A percentile compares a stretch with the other conserved stretches of the same genome.
Evolutionary conservation across 92 coral and sea anemone species (phyloP).

Genomic region (Nematostella vectensis): DNA sequence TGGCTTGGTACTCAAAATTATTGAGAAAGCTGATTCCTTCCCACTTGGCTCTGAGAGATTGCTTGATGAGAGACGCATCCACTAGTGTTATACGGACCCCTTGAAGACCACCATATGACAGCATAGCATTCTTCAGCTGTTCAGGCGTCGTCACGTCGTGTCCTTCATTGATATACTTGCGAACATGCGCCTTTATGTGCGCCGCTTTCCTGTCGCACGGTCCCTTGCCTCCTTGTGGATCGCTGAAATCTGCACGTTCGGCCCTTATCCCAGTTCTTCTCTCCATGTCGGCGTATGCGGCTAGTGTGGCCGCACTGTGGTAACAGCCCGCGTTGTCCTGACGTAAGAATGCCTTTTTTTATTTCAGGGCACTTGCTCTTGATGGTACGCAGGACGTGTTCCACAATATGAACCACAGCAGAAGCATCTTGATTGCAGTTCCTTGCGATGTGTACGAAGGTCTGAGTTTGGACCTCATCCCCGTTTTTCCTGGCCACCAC

Average conservation of each 20-base stretch:
- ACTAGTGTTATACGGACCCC: background rate
- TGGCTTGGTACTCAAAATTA: background rate
- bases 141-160: background rate
- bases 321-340: constrained; percentile 9
- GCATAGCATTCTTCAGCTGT: constrained; percentile 3
- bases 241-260: constrained; percentile 13
- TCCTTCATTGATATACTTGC: constrained; percentile 7
- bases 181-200: constrained; percentile 3
- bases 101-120: constrained; percentile 1
- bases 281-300: constrained; percentile 2
- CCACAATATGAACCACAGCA: constrained; percentile 27
- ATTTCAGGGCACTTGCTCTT: background rate
- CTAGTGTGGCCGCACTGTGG: constrained; percentile 6
- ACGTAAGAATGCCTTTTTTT: background rate
- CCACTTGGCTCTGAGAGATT: background rate
- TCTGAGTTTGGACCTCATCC: constrained; percentile 19
- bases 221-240: constrained; percentile 15
- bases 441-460: constrained; percentile 20
- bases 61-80: background rate
- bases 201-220: constrained; percentile 9
- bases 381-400: constrained; percentile 6
- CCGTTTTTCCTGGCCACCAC: constrained; percentile 19
- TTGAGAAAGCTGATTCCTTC: background rate
- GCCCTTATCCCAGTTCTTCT: constrained; percentile 2
- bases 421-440: constrained; percentile 29